Base-by-base conservation (phyloP, 2,888 invertebrate species). In the Ornithoptera alexandrae region DNA sequence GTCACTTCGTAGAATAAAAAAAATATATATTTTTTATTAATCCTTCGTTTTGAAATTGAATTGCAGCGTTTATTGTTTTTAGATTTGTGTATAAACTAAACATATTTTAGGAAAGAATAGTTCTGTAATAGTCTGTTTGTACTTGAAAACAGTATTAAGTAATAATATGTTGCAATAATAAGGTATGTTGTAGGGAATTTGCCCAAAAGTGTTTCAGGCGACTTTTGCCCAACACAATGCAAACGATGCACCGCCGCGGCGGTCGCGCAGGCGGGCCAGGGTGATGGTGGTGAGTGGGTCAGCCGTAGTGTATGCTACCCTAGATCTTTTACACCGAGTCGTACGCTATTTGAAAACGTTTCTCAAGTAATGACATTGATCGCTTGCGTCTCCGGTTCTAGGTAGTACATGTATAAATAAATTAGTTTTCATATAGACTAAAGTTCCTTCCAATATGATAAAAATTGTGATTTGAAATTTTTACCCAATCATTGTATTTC, bases 211-310 rank as follows among this genome's bases (percentile, higher is more conserved):
- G 83, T 87, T 82, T 77, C 85, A 83, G 86, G 82, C 74, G 83
- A 81, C 72, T 80, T 82, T 79, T 89, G 87, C 76, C 76, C 77
- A 69, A 79, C 78, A 69, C 83, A 84, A 81, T 92, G 92, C 85
- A 91, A 86, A 81, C 83, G 89, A 74, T 92, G 92, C 79, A 85
- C 84, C 58, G 87, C 87, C 65, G 86, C 87, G 60, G 87, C 88
- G 59, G 80, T 92, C 72, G 86, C 85, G 67, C 84, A 83, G 74
- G 88, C 88, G 71, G 84, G 78, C 76, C 81, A 80, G 74, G 83
- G 87, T 78, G 81, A 81, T 80, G 77, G 81, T 77, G 92, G 92
- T 92, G 90, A 92, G 92, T 92, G 75, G 22, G 36, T 72, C 72
- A 46, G 68, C 59, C 18, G 74, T 78, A 75, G 74, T 68, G 71